A percentile compares a stretch with the other conserved stretches of the same genome.
Conservation (phyloP, 1,140 invertebrate species). For the Cephus cinctus region DNA sequence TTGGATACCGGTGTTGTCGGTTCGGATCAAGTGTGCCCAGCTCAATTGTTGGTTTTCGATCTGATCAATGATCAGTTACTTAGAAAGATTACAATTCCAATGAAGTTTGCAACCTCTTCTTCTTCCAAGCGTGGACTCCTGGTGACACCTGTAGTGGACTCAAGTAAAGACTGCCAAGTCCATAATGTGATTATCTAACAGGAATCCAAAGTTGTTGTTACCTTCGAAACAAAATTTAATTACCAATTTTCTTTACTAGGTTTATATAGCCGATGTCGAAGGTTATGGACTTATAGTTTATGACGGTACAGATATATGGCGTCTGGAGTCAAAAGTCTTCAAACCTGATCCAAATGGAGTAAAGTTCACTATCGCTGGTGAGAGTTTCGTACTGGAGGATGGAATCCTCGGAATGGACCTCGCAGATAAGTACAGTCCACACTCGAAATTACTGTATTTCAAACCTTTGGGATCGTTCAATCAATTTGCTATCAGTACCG, state of each 20-base stretch:
- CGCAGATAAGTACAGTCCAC: slow-evolving; percentile 62
- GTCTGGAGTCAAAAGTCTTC: slow-evolving; percentile 34
- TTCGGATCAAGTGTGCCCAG: slow-evolving; percentile 42
- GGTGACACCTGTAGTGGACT: slow-evolving; percentile 28
- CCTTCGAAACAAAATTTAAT: slow-evolving; percentile 16
- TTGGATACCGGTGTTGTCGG: slow-evolving; percentile 54
- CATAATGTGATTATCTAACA: not conserved
- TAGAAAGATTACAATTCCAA: slow-evolving; percentile 42
- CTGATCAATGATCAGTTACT: slow-evolving; percentile 48
- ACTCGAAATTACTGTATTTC: slow-evolving; percentile 58
- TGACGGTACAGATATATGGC: slow-evolving; percentile 23
- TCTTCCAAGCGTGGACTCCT: slow-evolving; percentile 23
- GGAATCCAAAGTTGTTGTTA: not conserved
- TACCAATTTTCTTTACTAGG: slow-evolving; percentile 28
- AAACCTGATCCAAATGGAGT: slow-evolving; percentile 8
- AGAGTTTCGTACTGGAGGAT: slow-evolving; percentile 42
- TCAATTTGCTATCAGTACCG: slow-evolving; percentile 60
- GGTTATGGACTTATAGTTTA: slow-evolving; percentile 40
- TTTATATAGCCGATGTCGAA: slow-evolving; percentile 46
- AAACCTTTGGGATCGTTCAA: slow-evolving; percentile 67
- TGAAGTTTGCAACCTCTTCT: slow-evolving; percentile 14
- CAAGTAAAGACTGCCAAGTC: not conserved
- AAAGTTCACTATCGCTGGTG: slow-evolving; percentile 31
- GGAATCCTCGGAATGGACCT: slow-evolving; percentile 47
- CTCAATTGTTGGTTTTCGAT: slow-evolving; percentile 54